These are phyloP conservation scores for Eilema caniola DNA, from an alignment of 2,888 invertebrate species.

Conservation along the genomic window DNA sequence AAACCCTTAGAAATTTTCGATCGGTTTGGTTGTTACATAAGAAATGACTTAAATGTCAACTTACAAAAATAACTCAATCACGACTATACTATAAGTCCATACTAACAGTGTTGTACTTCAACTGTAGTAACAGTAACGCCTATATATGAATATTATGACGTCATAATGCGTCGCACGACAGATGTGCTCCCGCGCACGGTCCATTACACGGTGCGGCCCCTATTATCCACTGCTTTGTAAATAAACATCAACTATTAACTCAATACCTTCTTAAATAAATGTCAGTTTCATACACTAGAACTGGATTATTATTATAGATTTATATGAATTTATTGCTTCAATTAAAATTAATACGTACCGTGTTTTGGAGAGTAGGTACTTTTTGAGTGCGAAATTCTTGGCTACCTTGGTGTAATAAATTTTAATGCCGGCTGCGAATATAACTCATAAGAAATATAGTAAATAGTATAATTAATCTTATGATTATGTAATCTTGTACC, in stretches of 20 bases:
- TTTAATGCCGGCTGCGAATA: slow-evolving; percentile 12
- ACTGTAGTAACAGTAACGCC: slow-evolving; percentile 19
- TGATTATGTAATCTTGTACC: background rate
- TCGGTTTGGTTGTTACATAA: too few relatives aligned
- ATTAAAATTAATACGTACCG: slow-evolving; percentile 3
- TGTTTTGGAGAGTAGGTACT: background rate
- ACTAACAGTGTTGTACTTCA: slow-evolving; percentile 23
- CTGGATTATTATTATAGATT: slow-evolving; percentile 20
- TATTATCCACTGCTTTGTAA: slow-evolving; percentile 62
- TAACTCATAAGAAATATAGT: slow-evolving; percentile 10
- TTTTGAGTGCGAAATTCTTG: slow-evolving; percentile 21
- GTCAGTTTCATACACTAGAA: slow-evolving; percentile 54
- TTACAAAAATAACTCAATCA: background rate
- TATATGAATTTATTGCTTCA: slow-evolving; percentile 36
- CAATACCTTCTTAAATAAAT: slow-evolving; percentile 43
- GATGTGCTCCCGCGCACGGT: slow-evolving; percentile 65
- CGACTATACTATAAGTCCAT: background rate
- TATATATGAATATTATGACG: slow-evolving; percentile 59
- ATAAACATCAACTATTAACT: slow-evolving; percentile 68
- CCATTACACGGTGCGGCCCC: slow-evolving; percentile 72
- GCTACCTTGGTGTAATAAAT: slow-evolving; percentile 20
- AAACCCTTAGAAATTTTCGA: too few relatives aligned
- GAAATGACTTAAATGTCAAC: too few relatives aligned
- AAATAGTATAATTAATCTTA: background rate
- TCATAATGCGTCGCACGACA: slow-evolving; percentile 65